Evolutionary conservation across 2,113 vertebrate genomes (phyloP).

Genomic region (Erythrocebus patas): DNA sequence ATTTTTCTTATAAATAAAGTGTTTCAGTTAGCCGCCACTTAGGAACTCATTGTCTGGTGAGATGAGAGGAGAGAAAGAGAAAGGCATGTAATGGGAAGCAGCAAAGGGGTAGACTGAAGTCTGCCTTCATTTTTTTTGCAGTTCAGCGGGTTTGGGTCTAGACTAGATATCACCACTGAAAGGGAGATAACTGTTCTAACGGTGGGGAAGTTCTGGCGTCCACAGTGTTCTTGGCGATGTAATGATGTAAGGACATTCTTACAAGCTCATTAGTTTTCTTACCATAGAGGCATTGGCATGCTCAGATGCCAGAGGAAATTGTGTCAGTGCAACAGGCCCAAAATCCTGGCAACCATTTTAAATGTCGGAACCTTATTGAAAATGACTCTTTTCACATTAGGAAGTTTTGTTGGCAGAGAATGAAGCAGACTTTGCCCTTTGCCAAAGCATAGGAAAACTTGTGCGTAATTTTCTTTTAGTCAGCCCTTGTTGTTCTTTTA

Average conservation of each 20-base stretch:
- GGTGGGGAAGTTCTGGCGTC: background rate
- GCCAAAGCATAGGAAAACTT: background rate
- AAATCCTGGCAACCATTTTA: conserved; percentile 46
- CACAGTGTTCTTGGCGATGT: background rate
- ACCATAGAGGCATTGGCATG: background rate
- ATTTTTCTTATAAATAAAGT: background rate
- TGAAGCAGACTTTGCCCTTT: conserved; percentile 44
- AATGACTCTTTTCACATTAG: conserved; percentile 44
- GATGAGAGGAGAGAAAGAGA: background rate
- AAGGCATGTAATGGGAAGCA: background rate
- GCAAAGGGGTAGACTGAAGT: background rate
- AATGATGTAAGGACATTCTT: background rate
- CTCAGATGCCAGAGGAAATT: background rate
- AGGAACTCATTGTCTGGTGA: background rate
- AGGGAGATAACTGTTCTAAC: background rate
- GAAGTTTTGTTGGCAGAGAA: conserved; percentile 39
- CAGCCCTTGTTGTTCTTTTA: background rate
- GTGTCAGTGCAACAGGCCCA: conserved; percentile 37
- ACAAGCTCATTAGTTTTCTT: conserved; percentile 40
- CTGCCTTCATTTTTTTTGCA: background rate
- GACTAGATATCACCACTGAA: no score
- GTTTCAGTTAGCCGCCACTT: background rate
- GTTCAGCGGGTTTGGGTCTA: background rate
- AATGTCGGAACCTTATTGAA: conserved; percentile 39
- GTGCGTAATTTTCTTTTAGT: background rate